Evolutionary conservation across 1,140 invertebrate species (phyloP), one percentile per base, ranked within the genome.

Genomic region (Drosophila ficusphila): DNA sequence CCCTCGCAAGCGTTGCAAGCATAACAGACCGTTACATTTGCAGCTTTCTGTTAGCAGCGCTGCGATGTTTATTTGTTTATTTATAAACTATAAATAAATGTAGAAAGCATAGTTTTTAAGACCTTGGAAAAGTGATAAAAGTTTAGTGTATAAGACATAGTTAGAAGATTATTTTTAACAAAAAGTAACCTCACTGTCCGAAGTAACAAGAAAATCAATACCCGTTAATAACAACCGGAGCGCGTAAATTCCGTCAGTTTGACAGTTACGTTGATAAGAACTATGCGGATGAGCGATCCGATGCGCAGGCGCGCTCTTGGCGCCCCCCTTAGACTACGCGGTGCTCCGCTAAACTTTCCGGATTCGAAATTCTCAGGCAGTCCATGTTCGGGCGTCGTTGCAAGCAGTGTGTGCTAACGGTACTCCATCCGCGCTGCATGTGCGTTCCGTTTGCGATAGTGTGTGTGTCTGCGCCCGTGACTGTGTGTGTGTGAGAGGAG

Each of bases 341-440:
- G 7, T 29, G 19, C 31, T 19, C 36, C 38, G 19, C 33, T 31
- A 53, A 33, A 44, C 70, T 49, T 51, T 73, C 51, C 49, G 57
- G 39, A 70, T 52, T 39, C 42, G 23, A 47, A 52, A 58, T 52
- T 44, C 57, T 42, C 33, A 9, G 39, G 23, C 76, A 86, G 81
- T 86, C 78, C 73, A 74, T 61, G 52, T 41, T 88, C 82, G 73
- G 73, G 81, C 72, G 68, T 88, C 44, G 60, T 51, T 77, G 81
- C 73, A 79, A 65, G 57, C 83, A 76, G 73, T 81, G 53, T 44
- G 62, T 34, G 81, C 58, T 61, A 81, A 81, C 61, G 73, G 76
- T 64, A 74, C 54, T 67, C 25, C 57, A 72, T 8, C 36, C 31
- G 76, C 73, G 79, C 77, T 85, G 76, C 76, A 79, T 85, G 76